phyloP scores from a whole-genome alignment of 2,888 invertebrate genomes.

The Ganaspis brasiliensis region DNA sequence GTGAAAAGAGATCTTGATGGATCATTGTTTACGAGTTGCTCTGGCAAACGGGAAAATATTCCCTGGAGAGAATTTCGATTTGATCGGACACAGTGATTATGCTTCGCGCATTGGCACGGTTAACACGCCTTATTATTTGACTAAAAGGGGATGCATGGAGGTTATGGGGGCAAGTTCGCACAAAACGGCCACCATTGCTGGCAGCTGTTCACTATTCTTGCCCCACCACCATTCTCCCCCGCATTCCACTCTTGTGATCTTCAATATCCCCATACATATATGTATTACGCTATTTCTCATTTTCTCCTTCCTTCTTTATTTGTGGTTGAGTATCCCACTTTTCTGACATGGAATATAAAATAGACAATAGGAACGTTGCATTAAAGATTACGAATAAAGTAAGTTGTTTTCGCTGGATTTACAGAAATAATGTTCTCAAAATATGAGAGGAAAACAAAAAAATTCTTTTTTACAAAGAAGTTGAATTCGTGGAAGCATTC shows the following conservation, averaged over 20 bases:
- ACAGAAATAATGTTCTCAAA: not conserved
- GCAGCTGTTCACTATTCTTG: slow-evolving; percentile 77
- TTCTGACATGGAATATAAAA: too few relatives aligned
- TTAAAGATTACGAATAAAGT: too few relatives aligned
- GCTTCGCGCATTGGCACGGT: slow-evolving; percentile 37
- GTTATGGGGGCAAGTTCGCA: slow-evolving; percentile 69
- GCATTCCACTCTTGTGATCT: slow-evolving; percentile 66
- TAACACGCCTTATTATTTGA: slow-evolving; percentile 50
- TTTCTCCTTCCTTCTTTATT: slow-evolving; percentile 32
- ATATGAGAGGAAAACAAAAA: not conserved
- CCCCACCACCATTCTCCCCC: slow-evolving; percentile 69
- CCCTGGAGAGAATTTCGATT: slow-evolving; percentile 47
- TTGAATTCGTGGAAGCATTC: not conserved
- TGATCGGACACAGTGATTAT: slow-evolving; percentile 52
- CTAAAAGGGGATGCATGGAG: slow-evolving; percentile 47
- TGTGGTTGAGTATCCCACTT: not conserved
- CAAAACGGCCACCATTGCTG: slow-evolving; percentile 72
- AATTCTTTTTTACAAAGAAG: not conserved
- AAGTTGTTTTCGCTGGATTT: too few relatives aligned
- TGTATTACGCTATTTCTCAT: slow-evolving; percentile 33
- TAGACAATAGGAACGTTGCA: too few relatives aligned
- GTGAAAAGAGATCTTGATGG: slow-evolving; percentile 38
- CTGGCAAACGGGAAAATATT: slow-evolving; percentile 49
- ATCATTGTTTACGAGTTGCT: slow-evolving; percentile 33
- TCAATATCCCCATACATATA: slow-evolving; percentile 34